These are phyloP conservation scores for Drymonia ruficornis DNA, from an alignment of 2,888 invertebrate species.

Conservation along the genomic window DNA sequence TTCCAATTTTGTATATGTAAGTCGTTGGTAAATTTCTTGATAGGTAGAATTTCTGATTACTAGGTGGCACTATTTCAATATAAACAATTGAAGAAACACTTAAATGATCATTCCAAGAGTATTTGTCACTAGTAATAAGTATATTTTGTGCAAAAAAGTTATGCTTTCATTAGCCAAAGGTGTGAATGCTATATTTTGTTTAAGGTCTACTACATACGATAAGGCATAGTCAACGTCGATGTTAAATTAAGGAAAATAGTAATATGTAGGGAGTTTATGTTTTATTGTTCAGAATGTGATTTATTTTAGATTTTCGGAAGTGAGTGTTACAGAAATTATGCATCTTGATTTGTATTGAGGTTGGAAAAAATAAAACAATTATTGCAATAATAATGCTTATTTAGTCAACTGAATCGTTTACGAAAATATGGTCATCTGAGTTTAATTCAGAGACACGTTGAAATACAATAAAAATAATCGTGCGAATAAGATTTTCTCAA, in stretches of 20 bases:
- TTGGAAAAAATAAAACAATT: constrained; percentile 47
- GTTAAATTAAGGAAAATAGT: neutral
- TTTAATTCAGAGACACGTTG: neutral
- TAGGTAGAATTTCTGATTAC: neutral
- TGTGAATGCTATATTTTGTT: constrained; percentile 21
- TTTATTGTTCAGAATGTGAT: neutral
- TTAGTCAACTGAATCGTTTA: constrained; percentile 61
- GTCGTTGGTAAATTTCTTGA: neutral
- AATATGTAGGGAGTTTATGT: neutral
- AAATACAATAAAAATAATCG: neutral
- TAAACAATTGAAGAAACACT: neutral
- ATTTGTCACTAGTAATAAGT: neutral
- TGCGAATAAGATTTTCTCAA: no score
- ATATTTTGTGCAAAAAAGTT: neutral
- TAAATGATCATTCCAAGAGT: constrained; percentile 2
- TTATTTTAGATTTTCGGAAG: constrained; percentile 11
- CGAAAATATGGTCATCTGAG: constrained; percentile 27
- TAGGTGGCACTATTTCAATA: neutral
- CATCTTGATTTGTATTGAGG: constrained; percentile 15
- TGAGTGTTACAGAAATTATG: constrained; percentile 14
- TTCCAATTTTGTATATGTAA: neutral
- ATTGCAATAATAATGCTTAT: constrained; percentile 62
- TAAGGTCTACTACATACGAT: constrained; percentile 10
- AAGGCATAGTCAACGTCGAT: constrained; percentile 27
- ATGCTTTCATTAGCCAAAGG: constrained; percentile 27